A percentile compares a stretch with the other conserved stretches of the same genome.
Evolutionary conservation across 1,140 invertebrate species (phyloP).

Genomic region (Subanguina moxae): DNA sequence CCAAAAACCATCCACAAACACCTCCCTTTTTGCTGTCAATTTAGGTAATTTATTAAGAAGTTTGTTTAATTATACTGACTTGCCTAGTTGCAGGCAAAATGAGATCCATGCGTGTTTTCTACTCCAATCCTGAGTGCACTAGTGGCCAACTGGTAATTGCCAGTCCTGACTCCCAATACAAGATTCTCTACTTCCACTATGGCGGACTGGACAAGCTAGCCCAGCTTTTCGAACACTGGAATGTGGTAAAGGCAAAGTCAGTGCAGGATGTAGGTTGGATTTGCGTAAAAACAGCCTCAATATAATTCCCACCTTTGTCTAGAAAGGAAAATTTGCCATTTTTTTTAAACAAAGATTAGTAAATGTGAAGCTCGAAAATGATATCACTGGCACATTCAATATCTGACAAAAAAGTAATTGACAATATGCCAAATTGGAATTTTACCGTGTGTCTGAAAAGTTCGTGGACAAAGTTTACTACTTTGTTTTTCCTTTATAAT

Average conservation of each 20-base stretch:
- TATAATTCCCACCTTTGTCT: too few relatives aligned
- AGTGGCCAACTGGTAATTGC: slow-evolving; percentile 81
- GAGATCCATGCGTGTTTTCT: slow-evolving; percentile 84
- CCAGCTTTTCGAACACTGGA: slow-evolving; percentile 78
- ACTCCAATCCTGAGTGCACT: slow-evolving; percentile 79
- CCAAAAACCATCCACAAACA: slow-evolving; percentile 41
- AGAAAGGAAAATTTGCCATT: too few relatives aligned
- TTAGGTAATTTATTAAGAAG: slow-evolving; percentile 46
- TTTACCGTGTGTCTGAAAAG: too few relatives aligned
- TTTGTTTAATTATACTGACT: background rate
- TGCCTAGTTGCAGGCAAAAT: slow-evolving; percentile 69
- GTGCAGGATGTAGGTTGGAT: slow-evolving; percentile 47
- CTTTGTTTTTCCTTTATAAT: too few relatives aligned
- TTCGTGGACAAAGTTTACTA: too few relatives aligned
- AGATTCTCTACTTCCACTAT: slow-evolving; percentile 90
- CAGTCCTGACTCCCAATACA: slow-evolving; percentile 86
- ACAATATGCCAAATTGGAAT: too few relatives aligned
- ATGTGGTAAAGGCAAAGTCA: slow-evolving; percentile 52
- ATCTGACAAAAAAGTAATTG: too few relatives aligned
- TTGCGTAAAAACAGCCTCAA: background rate
- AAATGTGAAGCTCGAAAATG: too few relatives aligned
- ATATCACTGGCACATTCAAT: too few relatives aligned
- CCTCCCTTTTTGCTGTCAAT: slow-evolving; percentile 57
- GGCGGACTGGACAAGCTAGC: slow-evolving; percentile 85
- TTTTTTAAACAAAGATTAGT: too few relatives aligned